These are phyloP conservation scores for Aphelenchoides fujianensis DNA, from an alignment of 1,140 invertebrate species.

Conservation along the genomic window DNA sequence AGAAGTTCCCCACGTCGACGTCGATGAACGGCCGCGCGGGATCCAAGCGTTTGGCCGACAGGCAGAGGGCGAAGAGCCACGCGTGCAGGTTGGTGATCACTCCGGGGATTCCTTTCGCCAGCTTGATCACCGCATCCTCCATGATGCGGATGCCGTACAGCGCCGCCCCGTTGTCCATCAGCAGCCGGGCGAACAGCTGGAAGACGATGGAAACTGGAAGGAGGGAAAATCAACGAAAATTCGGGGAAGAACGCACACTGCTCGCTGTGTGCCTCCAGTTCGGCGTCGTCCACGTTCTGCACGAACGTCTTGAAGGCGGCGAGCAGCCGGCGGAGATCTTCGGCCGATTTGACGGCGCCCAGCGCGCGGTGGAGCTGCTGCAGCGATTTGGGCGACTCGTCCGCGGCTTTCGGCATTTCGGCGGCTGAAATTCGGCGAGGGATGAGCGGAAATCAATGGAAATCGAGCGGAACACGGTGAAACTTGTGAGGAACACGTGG, in stretches of 20 bases:
- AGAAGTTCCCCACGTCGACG: background rate
- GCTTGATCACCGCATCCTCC: conserved; percentile 1
- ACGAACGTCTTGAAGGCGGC: background rate
- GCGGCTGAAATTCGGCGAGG: no score
- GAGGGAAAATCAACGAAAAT: background rate
- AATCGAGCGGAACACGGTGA: no score
- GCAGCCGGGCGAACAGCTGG: background rate
- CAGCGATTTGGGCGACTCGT: background rate
- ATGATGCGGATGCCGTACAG: conserved; percentile 11
- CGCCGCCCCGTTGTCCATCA: background rate
- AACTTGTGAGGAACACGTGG: no score
- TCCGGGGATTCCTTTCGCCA: background rate
- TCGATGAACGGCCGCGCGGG: background rate
- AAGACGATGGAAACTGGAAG: background rate
- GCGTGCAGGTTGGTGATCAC: conserved; percentile 16
- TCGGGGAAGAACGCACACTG: background rate
- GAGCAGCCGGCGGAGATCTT: background rate
- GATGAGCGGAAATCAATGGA: no score
- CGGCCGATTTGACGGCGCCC: background rate
- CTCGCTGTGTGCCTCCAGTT: background rate
- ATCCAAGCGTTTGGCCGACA: conserved; percentile 14
- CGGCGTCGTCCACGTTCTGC: background rate
- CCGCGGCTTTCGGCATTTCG: background rate
- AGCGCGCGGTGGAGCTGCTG: background rate
- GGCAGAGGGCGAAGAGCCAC: conserved; percentile 1